Evolutionary conservation across 2,113 vertebrate genomes (phyloP).

Genomic region (Xyrauchen texanus): DNA sequence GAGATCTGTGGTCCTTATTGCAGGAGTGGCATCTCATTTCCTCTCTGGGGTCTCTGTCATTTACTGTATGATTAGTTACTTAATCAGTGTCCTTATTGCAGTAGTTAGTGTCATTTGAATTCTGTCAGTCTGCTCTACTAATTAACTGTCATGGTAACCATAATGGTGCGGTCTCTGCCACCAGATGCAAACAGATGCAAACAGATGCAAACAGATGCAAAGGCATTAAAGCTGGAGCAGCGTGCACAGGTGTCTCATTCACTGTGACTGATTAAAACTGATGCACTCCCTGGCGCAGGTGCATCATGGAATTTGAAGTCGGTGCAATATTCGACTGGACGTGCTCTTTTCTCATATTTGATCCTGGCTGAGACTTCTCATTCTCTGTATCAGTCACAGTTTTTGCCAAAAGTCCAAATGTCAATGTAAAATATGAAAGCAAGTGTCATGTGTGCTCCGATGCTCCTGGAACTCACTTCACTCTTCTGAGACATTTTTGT

Average conservation of each 20-base stretch:
- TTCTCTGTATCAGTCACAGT: no score
- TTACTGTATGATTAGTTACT: no score
- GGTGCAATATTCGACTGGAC: not conserved
- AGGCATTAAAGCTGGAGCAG: not conserved
- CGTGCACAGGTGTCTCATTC: slow-evolving; percentile 23
- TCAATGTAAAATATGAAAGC: no score
- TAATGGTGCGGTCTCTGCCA: not conserved
- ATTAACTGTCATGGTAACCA: not conserved
- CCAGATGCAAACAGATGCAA: not conserved
- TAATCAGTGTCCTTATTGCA: no score
- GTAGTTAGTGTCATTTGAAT: not conserved
- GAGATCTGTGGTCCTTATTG: not conserved
- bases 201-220: not conserved
- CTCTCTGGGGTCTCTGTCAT: no score
- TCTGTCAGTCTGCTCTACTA: not conserved
- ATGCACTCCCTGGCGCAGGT: slow-evolving; percentile 15
- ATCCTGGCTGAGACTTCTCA: no score
- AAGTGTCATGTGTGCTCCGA: no score
- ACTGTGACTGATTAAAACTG: slow-evolving; percentile 8
- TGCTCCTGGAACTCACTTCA: no score
- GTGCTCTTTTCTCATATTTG: no score
- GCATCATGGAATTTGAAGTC: slow-evolving; percentile 19
- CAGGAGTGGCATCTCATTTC: no score
- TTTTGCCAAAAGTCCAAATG: no score
- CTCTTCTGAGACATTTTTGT: no score